Base-by-base conservation (phyloP, 2,113 vertebrate species). In the Orthochromis indermauri region DNA sequence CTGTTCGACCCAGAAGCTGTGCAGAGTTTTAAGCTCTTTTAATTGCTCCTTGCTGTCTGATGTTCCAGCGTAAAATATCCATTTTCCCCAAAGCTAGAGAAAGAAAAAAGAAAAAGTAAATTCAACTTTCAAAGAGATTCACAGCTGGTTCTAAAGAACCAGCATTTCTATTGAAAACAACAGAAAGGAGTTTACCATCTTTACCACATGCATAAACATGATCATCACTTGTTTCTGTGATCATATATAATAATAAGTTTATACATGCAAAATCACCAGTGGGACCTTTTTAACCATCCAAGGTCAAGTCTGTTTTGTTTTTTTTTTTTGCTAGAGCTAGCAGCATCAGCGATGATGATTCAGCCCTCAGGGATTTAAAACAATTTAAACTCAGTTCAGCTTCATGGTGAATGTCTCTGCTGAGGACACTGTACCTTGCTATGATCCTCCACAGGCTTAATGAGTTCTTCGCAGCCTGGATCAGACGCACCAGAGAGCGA, bases 21-120 rank as follows among this genome's bases (percentile, higher is more conserved):
- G 59, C 4, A 87, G 0, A 4, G 2, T 26, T 55, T 79, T 31
- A 2, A 94, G 7, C 0, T 16, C 5, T 2, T 51, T 17, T n/a
- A 73, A 3, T 12, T 14, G 1, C 1, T 82, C 31, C 19, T 55
- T 14, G 11, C 11, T 59, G 63, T 92, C 80, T 12, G 91, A 53
- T 7, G 47, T 63, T 78, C 31, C 80, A 21, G 12, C 37, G 6
- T 87, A 3, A 28, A 68, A 84, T 17, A 94, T 92, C 91, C 88
- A 93, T 90, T 92, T 93, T n/a, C 94, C 93, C 79, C 3, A 8
- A 59, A 91, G 0, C 92, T 95, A 28, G 10, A 86, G 4, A 85
- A 7, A 80, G 6, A 90, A 6, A 59, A 59, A 24, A 31, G 26
- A 6, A 37, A 21, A 31, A 66, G 9, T 12, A 28, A 47, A 76